Conservation (phyloP, 2,888 invertebrate genomes). For the Parnassius smintheus region DNA sequence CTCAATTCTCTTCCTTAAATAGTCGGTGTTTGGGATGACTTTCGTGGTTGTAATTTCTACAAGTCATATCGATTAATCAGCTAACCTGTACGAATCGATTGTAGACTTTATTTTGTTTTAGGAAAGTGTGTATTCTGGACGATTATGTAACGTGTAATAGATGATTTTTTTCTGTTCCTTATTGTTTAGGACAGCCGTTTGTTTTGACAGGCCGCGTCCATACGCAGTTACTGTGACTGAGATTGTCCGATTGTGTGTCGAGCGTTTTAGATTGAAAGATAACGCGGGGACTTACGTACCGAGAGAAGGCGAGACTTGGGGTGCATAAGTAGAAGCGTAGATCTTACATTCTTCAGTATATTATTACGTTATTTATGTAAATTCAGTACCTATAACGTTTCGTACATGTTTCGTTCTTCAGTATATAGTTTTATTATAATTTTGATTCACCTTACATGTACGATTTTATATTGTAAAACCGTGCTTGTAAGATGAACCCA, state of each 20-base stretch:
- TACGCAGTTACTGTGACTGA: conserved; percentile 72
- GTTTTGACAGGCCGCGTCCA: conserved; percentile 76
- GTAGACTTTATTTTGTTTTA: conserved; percentile 36
- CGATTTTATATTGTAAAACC: too few species aligned
- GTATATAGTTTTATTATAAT: too few species aligned
- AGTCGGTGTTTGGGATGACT: conserved; percentile 46
- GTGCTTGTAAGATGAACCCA: too few species aligned
- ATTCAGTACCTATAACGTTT: too few species aligned
- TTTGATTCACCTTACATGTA: too few species aligned
- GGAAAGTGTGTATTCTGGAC: conserved; percentile 36
- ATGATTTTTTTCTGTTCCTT: conserved; percentile 38
- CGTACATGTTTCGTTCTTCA: too few species aligned
- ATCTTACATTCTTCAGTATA: too few species aligned
- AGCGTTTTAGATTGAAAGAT: conserved; percentile 73
- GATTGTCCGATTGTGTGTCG: conserved; percentile 69
- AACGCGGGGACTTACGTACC: conserved; percentile 47
- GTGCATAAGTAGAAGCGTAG: too few species aligned
- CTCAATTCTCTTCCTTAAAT: conserved; percentile 50
- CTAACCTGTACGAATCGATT: conserved; percentile 33
- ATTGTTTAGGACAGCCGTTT: conserved; percentile 56
- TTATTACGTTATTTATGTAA: too few species aligned
- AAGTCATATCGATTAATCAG: conserved; percentile 57
- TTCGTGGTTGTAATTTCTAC: conserved; percentile 61
- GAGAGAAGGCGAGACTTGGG: conserved; percentile 16
- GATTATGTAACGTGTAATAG: conserved; percentile 22